Evolutionary conservation across 2,797 vertebrate species (phyloP).

Genomic region (Rhincodon typus): DNA sequence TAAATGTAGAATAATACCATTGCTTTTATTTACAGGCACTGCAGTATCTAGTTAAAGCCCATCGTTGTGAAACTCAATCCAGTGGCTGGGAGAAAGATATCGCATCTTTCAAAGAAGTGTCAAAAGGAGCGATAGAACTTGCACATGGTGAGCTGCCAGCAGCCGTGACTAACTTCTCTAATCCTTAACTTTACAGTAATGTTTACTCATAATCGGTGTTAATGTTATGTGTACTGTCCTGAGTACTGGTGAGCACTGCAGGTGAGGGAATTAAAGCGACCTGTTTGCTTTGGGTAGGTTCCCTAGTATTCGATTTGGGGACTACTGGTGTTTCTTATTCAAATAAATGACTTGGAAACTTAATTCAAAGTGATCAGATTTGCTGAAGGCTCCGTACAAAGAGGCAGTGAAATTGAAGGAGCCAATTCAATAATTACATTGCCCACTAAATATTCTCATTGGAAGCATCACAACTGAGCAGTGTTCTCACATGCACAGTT

Average conservation of each 20-base stretch:
- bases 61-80: constrained; percentile 78
- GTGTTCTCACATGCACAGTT: background rate
- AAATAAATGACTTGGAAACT: background rate
- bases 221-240: background rate
- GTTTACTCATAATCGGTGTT: background rate
- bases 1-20: background rate
- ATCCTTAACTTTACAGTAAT: background rate
- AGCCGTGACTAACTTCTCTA: background rate
- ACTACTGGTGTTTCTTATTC: background rate
- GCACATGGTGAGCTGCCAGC: constrained; percentile 64
- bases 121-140: constrained; percentile 68
- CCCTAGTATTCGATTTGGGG: background rate
- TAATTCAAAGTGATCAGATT: background rate
- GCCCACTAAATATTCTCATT: background rate
- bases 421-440: background rate
- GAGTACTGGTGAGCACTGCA: background rate
- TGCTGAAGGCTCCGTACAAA: background rate
- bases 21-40: constrained; percentile 63
- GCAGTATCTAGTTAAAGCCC: constrained; percentile 81
- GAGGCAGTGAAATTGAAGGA: background rate
- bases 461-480: background rate
- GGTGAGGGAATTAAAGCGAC: background rate
- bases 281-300: background rate
- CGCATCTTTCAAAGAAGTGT: constrained; percentile 69
- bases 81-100: constrained; percentile 78